Percentiles rank a stretch among this genome's conserved stretches.
Evolutionary conservation across 2,113 vertebrate species (phyloP).

Genomic region (Lipotes vexillifer): DNA sequence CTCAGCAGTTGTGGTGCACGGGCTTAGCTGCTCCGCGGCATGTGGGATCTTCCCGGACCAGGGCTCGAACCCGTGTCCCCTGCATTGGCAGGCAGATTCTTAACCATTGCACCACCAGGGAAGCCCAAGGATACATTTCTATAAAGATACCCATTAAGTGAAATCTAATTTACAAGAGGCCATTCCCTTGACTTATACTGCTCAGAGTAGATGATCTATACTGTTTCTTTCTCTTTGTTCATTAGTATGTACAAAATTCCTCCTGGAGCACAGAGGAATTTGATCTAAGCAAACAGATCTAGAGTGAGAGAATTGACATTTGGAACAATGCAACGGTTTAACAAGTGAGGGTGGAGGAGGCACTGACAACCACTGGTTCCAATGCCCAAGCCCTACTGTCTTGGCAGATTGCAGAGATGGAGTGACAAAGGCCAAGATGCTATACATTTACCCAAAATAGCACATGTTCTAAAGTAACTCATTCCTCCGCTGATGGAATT

Average conservation of each 20-base stretch:
- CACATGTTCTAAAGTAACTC: not conserved
- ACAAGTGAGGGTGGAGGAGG: not conserved
- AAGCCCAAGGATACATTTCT: not conserved
- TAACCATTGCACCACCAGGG: too few species aligned
- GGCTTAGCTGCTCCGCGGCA: too few species aligned
- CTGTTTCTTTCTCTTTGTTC: not conserved
- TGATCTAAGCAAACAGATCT: not conserved
- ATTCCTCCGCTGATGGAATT: not conserved
- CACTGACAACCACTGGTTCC: not conserved
- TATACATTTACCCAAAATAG: not conserved
- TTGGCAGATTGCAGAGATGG: not conserved
- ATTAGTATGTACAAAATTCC: not conserved
- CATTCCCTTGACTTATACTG: not conserved
- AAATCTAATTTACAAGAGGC: not conserved
- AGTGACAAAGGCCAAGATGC: not conserved
- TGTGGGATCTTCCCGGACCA: too few species aligned
- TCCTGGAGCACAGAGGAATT: not conserved
- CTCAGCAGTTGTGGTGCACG: too few species aligned
- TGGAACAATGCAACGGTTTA: not conserved
- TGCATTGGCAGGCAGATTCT: too few species aligned
- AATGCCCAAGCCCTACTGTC: not conserved
- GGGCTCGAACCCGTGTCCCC: too few species aligned
- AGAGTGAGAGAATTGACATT: not conserved
- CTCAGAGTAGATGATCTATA: not conserved
- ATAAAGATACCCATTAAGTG: not conserved